Conservation (phyloP, 2,113 vertebrate genomes). For the Mustela lutreola region DNA sequence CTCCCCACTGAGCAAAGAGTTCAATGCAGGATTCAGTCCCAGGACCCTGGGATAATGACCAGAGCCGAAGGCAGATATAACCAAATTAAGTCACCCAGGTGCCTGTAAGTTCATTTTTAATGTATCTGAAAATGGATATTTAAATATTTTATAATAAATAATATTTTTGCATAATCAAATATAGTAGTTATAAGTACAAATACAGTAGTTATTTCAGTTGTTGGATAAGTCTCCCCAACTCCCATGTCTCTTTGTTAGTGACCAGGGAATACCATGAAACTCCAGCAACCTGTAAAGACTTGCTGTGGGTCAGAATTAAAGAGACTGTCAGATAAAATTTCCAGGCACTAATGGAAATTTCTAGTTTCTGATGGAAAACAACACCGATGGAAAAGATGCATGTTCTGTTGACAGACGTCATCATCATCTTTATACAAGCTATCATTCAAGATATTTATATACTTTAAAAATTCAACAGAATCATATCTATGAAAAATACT, state of each 20-base stretch:
- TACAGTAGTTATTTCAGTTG: not conserved
- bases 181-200: too few species aligned
- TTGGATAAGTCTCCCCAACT: not conserved
- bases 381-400: not conserved
- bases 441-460: not conserved
- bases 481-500: not conserved
- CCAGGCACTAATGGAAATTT: not conserved
- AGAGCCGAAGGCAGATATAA: not conserved
- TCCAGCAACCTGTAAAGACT: not conserved
- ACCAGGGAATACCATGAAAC: not conserved
- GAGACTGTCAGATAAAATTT: not conserved
- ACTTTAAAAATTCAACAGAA: not conserved
- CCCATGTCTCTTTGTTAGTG: not conserved
- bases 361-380: not conserved
- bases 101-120: not conserved
- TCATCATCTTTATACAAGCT: not conserved
- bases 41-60: not conserved
- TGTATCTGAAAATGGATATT: not conserved
- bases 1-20: not conserved
- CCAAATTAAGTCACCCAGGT: not conserved
- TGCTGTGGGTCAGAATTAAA: not conserved
- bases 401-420: not conserved
- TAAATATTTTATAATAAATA: not conserved
- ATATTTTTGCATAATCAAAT: not conserved
- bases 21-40: not conserved